These are phyloP conservation scores for Protomyctophum bolini DNA, from an alignment of 2,113 vertebrate genomes.

Conservation along the genomic window DNA sequence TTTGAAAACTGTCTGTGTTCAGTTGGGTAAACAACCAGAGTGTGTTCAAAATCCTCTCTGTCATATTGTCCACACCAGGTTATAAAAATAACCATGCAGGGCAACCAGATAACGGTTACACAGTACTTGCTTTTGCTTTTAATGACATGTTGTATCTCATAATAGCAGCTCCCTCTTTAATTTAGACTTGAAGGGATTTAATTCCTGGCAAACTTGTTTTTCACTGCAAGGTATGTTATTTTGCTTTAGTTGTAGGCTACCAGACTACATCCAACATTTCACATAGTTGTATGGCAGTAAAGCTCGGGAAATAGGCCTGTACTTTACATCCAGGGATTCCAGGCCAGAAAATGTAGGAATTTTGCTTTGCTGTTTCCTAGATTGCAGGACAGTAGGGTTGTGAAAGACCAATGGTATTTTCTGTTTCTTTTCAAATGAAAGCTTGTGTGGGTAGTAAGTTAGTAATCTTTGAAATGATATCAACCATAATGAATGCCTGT, in stretches of 20 bases:
- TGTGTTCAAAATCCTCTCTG: conserved; percentile 56
- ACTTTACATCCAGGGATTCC: conserved; percentile 23
- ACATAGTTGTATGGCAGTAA: too few relatives aligned
- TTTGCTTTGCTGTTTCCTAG: conserved; percentile 14
- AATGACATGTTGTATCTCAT: conserved; percentile 67
- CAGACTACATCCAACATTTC: too few relatives aligned
- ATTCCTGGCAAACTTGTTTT: conserved; percentile 34
- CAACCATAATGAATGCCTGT: conserved; percentile 63
- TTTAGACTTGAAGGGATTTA: conserved; percentile 53
- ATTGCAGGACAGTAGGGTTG: conserved; percentile 25
- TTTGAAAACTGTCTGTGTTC: conserved; percentile 28
- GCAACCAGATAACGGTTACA: conserved; percentile 53
- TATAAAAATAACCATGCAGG: conserved; percentile 63
- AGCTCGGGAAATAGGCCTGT: not conserved
- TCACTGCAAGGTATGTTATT: conserved; percentile 22
- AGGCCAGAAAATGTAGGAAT: conserved; percentile 12
- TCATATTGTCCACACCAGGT: conserved; percentile 49
- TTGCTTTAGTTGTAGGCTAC: not conserved
- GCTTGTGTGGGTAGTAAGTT: conserved; percentile 39
- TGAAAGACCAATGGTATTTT: conserved; percentile 29
- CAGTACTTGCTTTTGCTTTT: conserved; percentile 49
- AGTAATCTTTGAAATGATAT: conserved; percentile 52
- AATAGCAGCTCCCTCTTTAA: conserved; percentile 60
- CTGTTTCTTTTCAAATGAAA: conserved; percentile 33
- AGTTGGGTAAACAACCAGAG: conserved; percentile 61